Conservation (phyloP, 2,888 invertebrate genomes). For the Apeira syringaria region DNA sequence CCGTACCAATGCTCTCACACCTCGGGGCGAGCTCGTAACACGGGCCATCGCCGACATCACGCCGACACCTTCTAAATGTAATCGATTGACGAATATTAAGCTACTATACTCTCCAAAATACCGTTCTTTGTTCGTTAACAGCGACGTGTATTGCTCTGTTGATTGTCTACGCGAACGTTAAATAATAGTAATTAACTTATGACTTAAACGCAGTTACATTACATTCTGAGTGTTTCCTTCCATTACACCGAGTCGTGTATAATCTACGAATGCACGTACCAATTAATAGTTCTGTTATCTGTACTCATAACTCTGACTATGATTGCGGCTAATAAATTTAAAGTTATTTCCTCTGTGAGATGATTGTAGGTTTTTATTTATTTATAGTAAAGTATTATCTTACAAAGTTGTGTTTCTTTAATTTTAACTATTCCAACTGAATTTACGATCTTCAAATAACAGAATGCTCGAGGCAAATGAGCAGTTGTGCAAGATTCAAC, state of each 20-base stretch:
- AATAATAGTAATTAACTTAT: conserved; percentile 33
- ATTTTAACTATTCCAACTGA: conserved; percentile 3
- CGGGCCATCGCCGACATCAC: conserved; percentile 8
- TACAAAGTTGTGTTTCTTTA: conserved; percentile 14
- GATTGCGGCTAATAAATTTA: conserved; percentile 28
- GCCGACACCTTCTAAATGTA: conserved; percentile 42
- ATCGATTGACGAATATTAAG: conserved; percentile 49
- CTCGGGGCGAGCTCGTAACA: conserved; percentile 13
- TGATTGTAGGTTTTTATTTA: conserved; percentile 18
- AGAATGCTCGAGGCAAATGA: not conserved
- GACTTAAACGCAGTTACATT: conserved; percentile 29
- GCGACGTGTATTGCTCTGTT: conserved; percentile 21
- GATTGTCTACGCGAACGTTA: conserved; percentile 30
- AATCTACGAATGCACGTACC: conserved; percentile 24
- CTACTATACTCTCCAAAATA: conserved; percentile 40
- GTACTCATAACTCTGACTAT: conserved; percentile 26
- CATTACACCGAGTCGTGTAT: conserved; percentile 18
- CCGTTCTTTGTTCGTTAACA: conserved; percentile 36
- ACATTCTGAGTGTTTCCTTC: conserved; percentile 22
- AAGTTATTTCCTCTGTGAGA: conserved; percentile 19
- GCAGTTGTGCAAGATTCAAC: not conserved
- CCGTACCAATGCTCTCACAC: conserved; percentile 46
- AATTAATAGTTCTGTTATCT: conserved; percentile 32
- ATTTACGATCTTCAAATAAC: not conserved
- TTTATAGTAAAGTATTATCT: conserved; percentile 19